These are phyloP conservation scores for Enteromius radiatus DNA, from an alignment of 2,797 vertebrate species.

Conservation along the genomic window DNA sequence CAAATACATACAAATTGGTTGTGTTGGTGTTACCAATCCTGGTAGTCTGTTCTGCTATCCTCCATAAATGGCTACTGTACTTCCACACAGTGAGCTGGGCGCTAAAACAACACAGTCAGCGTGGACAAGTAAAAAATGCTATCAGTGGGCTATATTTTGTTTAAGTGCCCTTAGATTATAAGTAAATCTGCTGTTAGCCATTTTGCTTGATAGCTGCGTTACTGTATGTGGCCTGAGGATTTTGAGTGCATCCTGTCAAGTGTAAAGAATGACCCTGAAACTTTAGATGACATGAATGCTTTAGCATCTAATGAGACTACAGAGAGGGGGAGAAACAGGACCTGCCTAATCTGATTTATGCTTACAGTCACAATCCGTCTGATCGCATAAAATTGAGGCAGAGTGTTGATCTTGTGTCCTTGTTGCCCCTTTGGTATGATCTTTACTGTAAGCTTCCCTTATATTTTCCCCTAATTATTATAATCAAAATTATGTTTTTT, in stretches of 20 bases:
- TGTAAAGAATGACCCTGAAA: constrained; percentile 43
- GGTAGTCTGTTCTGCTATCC: too few species aligned
- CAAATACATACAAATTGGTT: too few species aligned
- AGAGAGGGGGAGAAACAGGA: constrained; percentile 18
- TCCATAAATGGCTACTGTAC: background rate
- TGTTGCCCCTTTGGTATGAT: constrained; percentile 1
- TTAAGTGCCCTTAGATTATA: background rate
- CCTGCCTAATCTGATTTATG: constrained; percentile 53
- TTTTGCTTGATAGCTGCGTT: background rate
- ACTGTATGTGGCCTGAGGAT: constrained; percentile 8
- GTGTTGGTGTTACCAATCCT: too few species aligned
- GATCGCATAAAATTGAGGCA: constrained; percentile 40
- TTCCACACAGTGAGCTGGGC: background rate
- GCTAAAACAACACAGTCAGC: background rate
- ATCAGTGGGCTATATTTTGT: background rate
- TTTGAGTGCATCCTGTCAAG: constrained; percentile 32
- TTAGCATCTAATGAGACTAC: constrained; percentile 45
- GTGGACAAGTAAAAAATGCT: background rate
- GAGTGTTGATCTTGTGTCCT: constrained; percentile 24
- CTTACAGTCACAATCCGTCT: constrained; percentile 50
- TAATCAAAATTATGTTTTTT: background rate
- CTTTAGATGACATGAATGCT: constrained; percentile 41
- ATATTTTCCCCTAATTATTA: background rate
- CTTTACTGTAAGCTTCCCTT: background rate
- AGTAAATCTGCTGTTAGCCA: constrained; percentile 34